These are phyloP conservation scores for Phylloscopus trochiloides DNA, from an alignment of 2,113 vertebrate genomes.

Conservation along the genomic window DNA sequence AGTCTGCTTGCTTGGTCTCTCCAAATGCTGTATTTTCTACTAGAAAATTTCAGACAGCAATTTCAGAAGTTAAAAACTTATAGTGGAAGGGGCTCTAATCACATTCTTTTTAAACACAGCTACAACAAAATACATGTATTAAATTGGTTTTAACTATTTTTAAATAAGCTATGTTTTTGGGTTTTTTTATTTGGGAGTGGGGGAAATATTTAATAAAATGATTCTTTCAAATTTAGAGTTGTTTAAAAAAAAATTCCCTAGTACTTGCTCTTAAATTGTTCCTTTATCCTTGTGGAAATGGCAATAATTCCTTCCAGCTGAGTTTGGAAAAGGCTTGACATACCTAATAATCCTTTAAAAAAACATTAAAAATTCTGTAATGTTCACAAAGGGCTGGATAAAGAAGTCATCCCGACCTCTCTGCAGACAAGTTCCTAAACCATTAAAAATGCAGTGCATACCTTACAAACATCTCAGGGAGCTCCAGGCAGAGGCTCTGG, in stretches of 20 bases:
- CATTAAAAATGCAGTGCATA: background rate
- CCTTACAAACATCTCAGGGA: background rate
- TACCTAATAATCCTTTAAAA: background rate
- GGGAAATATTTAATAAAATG: background rate
- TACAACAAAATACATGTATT: background rate
- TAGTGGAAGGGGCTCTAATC: background rate
- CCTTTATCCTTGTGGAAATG: background rate
- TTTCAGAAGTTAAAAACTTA: background rate
- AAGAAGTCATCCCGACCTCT: background rate
- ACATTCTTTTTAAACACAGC: background rate
- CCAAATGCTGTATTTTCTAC: background rate
- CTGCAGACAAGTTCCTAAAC: background rate
- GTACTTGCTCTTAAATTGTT: background rate
- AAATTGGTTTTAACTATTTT: background rate
- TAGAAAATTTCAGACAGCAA: background rate
- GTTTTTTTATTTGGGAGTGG: background rate
- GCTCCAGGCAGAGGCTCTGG: background rate
- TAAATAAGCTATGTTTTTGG: background rate
- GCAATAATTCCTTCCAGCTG: background rate
- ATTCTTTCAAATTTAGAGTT: background rate
- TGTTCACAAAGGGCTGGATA: background rate
- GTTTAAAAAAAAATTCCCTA: background rate
- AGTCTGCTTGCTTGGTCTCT: background rate
- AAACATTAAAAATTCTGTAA: fast-evolving
- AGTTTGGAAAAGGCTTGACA: background rate